Evolutionary conservation across 2,888 invertebrate species (phyloP), one percentile per base, ranked within the genome.

Genomic region (Diarsia mendica): DNA sequence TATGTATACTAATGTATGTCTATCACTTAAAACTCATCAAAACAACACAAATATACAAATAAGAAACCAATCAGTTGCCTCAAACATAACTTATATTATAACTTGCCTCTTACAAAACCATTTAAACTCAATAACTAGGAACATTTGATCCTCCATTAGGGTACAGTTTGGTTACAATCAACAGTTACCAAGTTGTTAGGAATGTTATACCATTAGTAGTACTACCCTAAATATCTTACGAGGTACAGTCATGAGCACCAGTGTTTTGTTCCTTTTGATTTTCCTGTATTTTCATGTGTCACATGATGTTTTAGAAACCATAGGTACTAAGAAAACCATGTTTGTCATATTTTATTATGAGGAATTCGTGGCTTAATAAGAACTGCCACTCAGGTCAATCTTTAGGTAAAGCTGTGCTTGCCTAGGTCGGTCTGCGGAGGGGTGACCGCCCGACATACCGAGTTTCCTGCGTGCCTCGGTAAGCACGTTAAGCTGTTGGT

Each of bases 171-270:
- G 58, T 60, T 10, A 33, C 33, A 60, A 28, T 60, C 18, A 60
- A 33, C 28, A 58, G 60, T 33, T 60, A 10, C 9, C 33, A 60
- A 33, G 33, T 60, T 60, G 18, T 33, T 60, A 10, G 60, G 10
- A 60, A 33, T 60, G 60, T 60, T 60, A 60, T 33, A 60, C 33
- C 28, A 60, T 58, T 58, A 28, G 58, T 58, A n/a, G n/a, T 9
- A 15, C 28, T 18, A 58, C 28, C 55, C 58, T 18, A 28, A 58
- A 58, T 28, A 58, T 8, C 15, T 58, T 28, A 8, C 58, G 23
- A 15, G 18, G 18, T 28, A 28, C 15, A 58, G 28, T 28, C 28
- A 18, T 18, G 9, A 9, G 3, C 28, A 58, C 8, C 13, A 53
- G 11, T 53, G 53, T n/a, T 53, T 53, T n/a, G n/a, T 4, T 11